Evolutionary conservation across 2,888 invertebrate species (phyloP), one percentile per base, ranked within the genome.

Genomic region (Perizoma flavofasciatum): DNA sequence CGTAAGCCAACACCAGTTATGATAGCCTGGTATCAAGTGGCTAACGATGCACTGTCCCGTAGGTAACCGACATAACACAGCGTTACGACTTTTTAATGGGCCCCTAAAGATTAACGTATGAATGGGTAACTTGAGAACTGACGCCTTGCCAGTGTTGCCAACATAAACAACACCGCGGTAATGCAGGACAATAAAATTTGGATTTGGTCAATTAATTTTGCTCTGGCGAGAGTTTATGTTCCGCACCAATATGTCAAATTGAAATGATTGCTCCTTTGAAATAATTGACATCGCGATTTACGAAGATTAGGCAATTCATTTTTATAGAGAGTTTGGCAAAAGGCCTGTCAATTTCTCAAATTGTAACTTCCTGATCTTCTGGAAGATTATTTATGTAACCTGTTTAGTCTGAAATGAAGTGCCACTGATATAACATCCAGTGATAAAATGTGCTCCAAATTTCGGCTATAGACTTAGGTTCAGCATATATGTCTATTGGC

Each of bases 31-130:
- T 89, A 82, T 90, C 91, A 81, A 75, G 81, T 91, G 81, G 81
- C 87, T 89, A 92, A 91, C 89, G 91, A 90, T 77, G 74, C 81
- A 81, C 90, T 91, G 91, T 91, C 89, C 87, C 87, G 88, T 89
- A 88, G 89, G 88, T 83, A 81, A 79, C 74, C 72, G 67, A 77
- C 49, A 57, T 55, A 55, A 62, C 58, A 55, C 34, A 45, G 44
- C 71, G 73, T 89, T 89, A 91, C 86, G 88, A 86, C 82, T 85
- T 82, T 90, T 89, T 91, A 91, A 91, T 90, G 86, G 84, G 67
- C 83, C 76, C 80, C 83, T 83, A 83, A 85, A 84, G 81, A 85
- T 85, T 83, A 85, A 83, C 83, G 85, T 81, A 89, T 90, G 90
- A 91, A 91, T 89, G 88, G 82, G 91, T 88, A 91, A 91, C 85